A percentile compares a stretch with the other conserved stretches of the same genome.
Evolutionary conservation across 1,140 invertebrate genomes (phyloP).

Genomic region (Heliconius himera): DNA sequence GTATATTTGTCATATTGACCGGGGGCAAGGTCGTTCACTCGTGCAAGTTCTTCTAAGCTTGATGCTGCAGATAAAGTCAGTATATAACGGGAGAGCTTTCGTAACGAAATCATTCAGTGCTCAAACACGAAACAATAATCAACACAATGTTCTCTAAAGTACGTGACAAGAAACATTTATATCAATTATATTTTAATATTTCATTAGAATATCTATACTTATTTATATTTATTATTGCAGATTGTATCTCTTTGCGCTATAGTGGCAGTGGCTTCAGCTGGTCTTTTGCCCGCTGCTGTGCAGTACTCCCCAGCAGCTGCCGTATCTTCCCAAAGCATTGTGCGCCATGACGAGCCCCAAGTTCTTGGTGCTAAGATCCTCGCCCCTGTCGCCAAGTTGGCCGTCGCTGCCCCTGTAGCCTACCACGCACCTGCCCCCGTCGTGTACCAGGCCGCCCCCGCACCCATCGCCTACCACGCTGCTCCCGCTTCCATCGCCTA

Average conservation of each 20-base stretch:
- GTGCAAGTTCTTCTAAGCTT: constrained; percentile 27
- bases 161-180: constrained; percentile 16
- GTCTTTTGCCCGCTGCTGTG: constrained; percentile 46
- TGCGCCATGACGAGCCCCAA: constrained; percentile 45
- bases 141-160: constrained; percentile 52
- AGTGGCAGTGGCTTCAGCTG: constrained; percentile 54
- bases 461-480: constrained; percentile 39
- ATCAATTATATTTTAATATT: neutral
- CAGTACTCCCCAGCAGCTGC: constrained; percentile 47
- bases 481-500: constrained; percentile 31
- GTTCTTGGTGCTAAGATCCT: constrained; percentile 35
- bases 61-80: constrained; percentile 30
- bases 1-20: constrained; percentile 41
- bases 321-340: constrained; percentile 54
- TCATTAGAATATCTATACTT: neutral
- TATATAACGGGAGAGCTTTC: constrained; percentile 22
- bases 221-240: constrained; percentile 42
- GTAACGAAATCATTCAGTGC: constrained; percentile 43
- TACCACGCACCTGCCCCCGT: constrained; percentile 43
- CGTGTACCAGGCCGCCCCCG: constrained; percentile 32
- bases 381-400: constrained; percentile 40
- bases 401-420: constrained; percentile 43
- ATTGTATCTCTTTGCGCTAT: constrained; percentile 52
- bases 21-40: constrained; percentile 42
- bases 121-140: constrained; percentile 34